These are phyloP conservation scores for Polyergus mexicanus DNA, from an alignment of 1,140 invertebrate genomes.

Conservation along the genomic window DNA sequence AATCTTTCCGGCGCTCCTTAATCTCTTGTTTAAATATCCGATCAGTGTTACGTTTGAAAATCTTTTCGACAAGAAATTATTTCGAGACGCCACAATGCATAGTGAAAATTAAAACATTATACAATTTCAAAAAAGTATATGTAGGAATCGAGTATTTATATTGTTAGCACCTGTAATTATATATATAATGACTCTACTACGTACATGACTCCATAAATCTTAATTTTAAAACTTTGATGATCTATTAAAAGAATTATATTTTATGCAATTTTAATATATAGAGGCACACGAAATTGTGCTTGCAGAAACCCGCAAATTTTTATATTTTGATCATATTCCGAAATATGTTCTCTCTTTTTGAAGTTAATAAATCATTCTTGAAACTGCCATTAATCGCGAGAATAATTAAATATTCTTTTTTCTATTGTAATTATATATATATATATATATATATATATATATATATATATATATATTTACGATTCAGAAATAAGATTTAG, in stretches of 20 bases:
- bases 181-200: no score
- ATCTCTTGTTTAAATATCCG: background rate
- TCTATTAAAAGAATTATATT: background rate
- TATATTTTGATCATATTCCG: background rate
- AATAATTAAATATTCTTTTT: background rate
- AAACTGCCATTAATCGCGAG: background rate
- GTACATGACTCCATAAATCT: no score
- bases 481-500: background rate
- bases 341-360: background rate
- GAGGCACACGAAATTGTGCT: no score
- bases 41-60: slow-evolving; percentile 5
- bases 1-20: slow-evolving; percentile 7
- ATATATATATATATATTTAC: background rate
- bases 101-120: background rate
- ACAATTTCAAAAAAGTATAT: background rate
- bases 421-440: background rate
- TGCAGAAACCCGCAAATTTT: background rate
- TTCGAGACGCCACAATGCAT: background rate
- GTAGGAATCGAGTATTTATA: no score
- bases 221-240: background rate
- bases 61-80: background rate
- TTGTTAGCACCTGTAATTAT: no score
- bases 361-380: background rate
- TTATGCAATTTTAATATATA: slow-evolving; percentile 4
- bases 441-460: background rate